phyloP scores from a whole-genome alignment of 2,888 invertebrate genomes.

The Choristoneura rosaceana region DNA sequence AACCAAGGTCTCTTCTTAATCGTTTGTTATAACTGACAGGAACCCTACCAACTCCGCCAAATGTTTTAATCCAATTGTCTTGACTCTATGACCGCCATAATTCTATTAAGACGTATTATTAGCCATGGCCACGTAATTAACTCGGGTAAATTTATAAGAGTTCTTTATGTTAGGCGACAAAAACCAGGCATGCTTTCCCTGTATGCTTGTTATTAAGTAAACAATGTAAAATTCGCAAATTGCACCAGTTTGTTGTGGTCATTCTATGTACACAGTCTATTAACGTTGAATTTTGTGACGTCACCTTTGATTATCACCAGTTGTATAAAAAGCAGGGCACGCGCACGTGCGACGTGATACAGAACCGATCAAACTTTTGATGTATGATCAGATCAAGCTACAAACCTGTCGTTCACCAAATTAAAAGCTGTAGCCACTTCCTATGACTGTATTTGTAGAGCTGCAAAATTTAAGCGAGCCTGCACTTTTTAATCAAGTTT shows the following conservation, averaged over 20 bases:
- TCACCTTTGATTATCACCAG: conserved; percentile 72
- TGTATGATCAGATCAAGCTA: conserved; percentile 7
- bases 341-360: conserved; percentile 55
- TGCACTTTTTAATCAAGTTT: background rate
- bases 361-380: conserved; percentile 9
- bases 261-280: conserved; percentile 59
- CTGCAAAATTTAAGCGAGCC: background rate
- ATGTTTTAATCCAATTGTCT: conserved; percentile 75
- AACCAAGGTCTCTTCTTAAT: background rate
- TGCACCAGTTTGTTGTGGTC: conserved; percentile 58
- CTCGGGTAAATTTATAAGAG: conserved; percentile 33
- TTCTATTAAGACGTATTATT: conserved; percentile 58
- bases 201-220: conserved; percentile 11
- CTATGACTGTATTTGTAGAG: background rate
- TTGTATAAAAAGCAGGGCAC: conserved; percentile 77
- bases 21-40: conserved; percentile 42
- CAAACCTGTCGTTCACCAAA: background rate
- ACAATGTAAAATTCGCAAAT: conserved; percentile 43
- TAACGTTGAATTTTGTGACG: conserved; percentile 65
- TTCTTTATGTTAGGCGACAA: conserved; percentile 22
- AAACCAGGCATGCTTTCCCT: conserved; percentile 7
- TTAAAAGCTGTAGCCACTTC: background rate
- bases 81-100: conserved; percentile 60
- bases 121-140: conserved; percentile 36
- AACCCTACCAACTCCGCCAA: conserved; percentile 70